Percentiles rank a stretch among this genome's conserved stretches.
Evolutionary conservation across 2,797 vertebrate species (phyloP).

Genomic region (Meda fulgida): DNA sequence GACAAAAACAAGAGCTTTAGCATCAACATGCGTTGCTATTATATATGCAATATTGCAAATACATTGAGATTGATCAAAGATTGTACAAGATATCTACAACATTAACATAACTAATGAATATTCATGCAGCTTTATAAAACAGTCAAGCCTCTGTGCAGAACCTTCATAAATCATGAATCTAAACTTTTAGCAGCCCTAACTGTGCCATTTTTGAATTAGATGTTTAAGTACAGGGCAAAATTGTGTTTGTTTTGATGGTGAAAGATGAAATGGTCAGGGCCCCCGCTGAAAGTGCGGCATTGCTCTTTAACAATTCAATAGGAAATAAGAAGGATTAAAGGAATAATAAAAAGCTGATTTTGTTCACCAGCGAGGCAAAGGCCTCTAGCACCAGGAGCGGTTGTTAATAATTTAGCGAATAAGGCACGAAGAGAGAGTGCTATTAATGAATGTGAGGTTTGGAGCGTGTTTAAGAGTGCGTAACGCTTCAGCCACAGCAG

Average conservation of each 20-base stretch:
- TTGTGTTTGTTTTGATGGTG: slow-evolving; percentile 13
- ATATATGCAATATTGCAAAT: neutral
- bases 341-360: slow-evolving; percentile 39
- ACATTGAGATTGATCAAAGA: neutral
- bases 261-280: slow-evolving; percentile 2
- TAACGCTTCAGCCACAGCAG: slow-evolving; percentile 36
- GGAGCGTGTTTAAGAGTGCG: slow-evolving; percentile 1
- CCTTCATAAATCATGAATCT: slow-evolving; percentile 15
- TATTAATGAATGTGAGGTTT: slow-evolving; percentile 41
- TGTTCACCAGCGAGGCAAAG: slow-evolving; percentile 28
- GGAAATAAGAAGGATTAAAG: slow-evolving; percentile 30
- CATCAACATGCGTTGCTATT: neutral
- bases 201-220: no score
- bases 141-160: neutral
- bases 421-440: slow-evolving; percentile 8
- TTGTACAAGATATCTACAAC: neutral
- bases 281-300: neutral
- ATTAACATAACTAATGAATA: slow-evolving; percentile 14
- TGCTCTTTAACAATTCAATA: slow-evolving; percentile 30
- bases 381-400: slow-evolving; percentile 31
- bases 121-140: slow-evolving; percentile 4
- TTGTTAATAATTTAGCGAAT: slow-evolving; percentile 47
- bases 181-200: slow-evolving; percentile 6
- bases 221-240: neutral
- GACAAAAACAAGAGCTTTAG: slow-evolving; percentile 16